Evolutionary conservation across 2,797 vertebrate genomes (phyloP).

Genomic region (Chlorospingus semifuscus): DNA sequence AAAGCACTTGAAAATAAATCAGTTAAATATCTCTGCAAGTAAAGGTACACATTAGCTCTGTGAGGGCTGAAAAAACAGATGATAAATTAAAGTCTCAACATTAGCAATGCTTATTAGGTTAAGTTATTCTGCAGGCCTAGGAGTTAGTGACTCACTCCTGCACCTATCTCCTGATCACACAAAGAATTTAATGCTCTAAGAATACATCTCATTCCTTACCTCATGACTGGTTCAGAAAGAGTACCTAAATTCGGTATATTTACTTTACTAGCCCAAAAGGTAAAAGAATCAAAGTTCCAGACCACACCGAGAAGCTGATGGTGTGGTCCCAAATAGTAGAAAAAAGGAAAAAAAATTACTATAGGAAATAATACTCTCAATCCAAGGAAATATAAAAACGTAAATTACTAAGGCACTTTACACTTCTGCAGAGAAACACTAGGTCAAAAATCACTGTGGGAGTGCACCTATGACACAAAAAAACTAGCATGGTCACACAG

Average conservation of each 20-base stretch:
- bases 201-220: not conserved
- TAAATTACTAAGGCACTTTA: not conserved
- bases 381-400: not conserved
- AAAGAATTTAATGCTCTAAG: not conserved
- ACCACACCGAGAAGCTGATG: not conserved
- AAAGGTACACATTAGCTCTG: fast-evolving
- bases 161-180: not conserved
- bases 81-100: not conserved
- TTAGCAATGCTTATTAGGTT: not conserved
- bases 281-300: not conserved
- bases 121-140: not conserved
- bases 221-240: not conserved
- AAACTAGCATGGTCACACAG: not conserved
- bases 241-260: not conserved
- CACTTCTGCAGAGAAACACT: not conserved
- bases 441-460: not conserved
- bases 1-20: not conserved
- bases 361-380: not conserved
- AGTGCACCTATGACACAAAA: not conserved
- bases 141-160: not conserved
- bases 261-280: not conserved
- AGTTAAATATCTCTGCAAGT: not conserved
- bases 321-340: not conserved
- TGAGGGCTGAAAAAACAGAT: not conserved
- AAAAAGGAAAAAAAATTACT: not conserved